phyloP scores from a whole-genome alignment of 2,888 invertebrate genomes.

The Drosophila neutralis region DNA sequence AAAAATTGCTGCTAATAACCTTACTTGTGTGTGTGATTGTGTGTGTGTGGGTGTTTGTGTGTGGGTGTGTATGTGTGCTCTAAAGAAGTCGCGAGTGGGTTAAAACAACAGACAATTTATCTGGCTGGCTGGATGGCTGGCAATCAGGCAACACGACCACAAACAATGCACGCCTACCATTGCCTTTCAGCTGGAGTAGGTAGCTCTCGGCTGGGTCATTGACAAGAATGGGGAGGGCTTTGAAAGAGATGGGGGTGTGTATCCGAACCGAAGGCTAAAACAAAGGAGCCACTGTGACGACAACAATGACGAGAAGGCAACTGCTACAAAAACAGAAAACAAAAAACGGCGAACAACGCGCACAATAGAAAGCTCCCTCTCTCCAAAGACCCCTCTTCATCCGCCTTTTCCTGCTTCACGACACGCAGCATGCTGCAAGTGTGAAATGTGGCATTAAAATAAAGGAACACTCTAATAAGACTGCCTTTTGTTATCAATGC shows the following conservation, averaged over 20 bases:
- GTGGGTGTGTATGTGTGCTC: constrained; percentile 6
- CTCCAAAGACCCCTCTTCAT: not conserved
- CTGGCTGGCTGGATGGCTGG: constrained; percentile 2
- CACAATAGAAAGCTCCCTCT: constrained; percentile 26
- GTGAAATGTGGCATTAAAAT: constrained; percentile 77
- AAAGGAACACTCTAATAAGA: constrained; percentile 78
- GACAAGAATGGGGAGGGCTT: constrained; percentile 10
- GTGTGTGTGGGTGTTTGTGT: constrained; percentile 3
- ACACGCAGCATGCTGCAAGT: constrained; percentile 22
- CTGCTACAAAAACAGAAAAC: constrained; percentile 20
- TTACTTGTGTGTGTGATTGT: constrained; percentile 18
- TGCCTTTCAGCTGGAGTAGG: constrained; percentile 55
- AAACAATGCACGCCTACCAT: constrained; percentile 43
- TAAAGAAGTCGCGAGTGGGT: constrained; percentile 35
- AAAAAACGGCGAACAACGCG: constrained; percentile 41
- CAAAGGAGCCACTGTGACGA: constrained; percentile 55
- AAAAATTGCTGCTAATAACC: constrained; percentile 54
- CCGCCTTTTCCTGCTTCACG: not conserved
- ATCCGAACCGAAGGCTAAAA: constrained; percentile 45
- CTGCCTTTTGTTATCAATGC: constrained; percentile 72
- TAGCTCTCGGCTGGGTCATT: constrained; percentile 33
- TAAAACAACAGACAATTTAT: constrained; percentile 38
- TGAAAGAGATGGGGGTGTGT: not conserved
- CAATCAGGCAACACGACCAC: constrained; percentile 24
- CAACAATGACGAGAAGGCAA: constrained; percentile 38